Base-by-base conservation (phyloP, 2,797 vertebrate genomes). In the Micromesistius poutassou region DNA sequence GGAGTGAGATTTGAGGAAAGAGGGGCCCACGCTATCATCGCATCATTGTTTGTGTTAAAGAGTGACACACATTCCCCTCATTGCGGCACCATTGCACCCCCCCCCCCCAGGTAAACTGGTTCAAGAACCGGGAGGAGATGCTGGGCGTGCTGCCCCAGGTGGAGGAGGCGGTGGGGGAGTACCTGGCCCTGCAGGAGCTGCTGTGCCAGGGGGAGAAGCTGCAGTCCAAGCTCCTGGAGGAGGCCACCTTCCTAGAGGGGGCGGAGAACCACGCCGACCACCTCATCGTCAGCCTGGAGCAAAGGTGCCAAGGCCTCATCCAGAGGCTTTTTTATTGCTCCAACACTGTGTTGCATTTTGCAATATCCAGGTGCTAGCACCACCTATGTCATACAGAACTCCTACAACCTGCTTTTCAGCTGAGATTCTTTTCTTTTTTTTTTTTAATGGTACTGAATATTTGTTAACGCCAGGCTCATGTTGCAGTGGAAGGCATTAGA, bases 61-160 rank as follows among this genome's bases (percentile, higher is more conserved):
- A 33, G 33, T 25, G n/a, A 8, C 7, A 6, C n/a, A 2, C 8
- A 22, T 55, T 55, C 46, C 46, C 46, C 19, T 55, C 46, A 10
- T 10, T 8, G 62, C 62, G 28, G 62, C 28, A 68, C 62, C 4
- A 9, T 4, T 68, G n/a, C n/a, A n/a, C n/a, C n/a, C n/a, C n/a
- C 3, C 1, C 3, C 10, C 25, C 12, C 62, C 88, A 99, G 98
- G 98, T 99, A 77, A 99, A 98, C 92, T 99, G 98, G 98, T 99
- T 99, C 86, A 99, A 98, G 90, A 99, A 99, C 83, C 95, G 97
- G 25, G 98, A 99, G 1, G 98, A 99, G 90, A 98, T 99, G 97
- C 91, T 97, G 80, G 90, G 91, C 3, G 96, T 98, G 75, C 92
- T 99, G 83, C 97, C 97, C 1, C 97, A 98, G 85, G 87, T 99